Evolutionary conservation across 2,888 invertebrate species (phyloP).

Genomic region (Nephrotoma appendiculata): DNA sequence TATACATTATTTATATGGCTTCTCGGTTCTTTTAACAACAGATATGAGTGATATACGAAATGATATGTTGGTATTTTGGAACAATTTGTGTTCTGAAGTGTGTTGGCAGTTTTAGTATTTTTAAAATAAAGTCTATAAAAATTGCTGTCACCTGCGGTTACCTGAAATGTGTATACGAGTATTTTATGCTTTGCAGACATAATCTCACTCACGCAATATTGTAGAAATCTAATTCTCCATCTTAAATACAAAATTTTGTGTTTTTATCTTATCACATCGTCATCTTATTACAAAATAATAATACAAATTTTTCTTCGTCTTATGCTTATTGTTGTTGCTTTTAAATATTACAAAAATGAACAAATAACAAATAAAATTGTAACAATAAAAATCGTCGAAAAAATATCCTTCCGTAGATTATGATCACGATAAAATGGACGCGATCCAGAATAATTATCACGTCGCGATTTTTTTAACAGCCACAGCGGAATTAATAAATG

Average conservation of each 20-base stretch:
- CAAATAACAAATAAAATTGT: conserved; percentile 29
- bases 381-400: conserved; percentile 20
- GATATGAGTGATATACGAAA: background rate
- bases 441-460: conserved; percentile 24
- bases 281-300: background rate
- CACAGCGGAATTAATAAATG: conserved; percentile 44
- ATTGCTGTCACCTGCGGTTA: too few species aligned
- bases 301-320: background rate
- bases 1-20: background rate
- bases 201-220: too few species aligned
- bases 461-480: conserved; percentile 30
- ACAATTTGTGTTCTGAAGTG: too few species aligned
- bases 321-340: background rate
- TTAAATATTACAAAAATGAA: conserved; percentile 27
- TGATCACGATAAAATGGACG: conserved; percentile 30
- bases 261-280: background rate
- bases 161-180: too few species aligned
- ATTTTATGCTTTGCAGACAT: too few species aligned
- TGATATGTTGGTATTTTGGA: background rate
- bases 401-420: conserved; percentile 23
- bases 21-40: background rate
- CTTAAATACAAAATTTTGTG: background rate
- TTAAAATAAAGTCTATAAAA: too few species aligned
- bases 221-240: too few species aligned
- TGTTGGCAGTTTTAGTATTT: too few species aligned